A percentile compares a stretch with the other conserved stretches of the same genome.
phyloP scores from a whole-genome alignment of 2,797 vertebrate species.

The Amniataba percoides region DNA sequence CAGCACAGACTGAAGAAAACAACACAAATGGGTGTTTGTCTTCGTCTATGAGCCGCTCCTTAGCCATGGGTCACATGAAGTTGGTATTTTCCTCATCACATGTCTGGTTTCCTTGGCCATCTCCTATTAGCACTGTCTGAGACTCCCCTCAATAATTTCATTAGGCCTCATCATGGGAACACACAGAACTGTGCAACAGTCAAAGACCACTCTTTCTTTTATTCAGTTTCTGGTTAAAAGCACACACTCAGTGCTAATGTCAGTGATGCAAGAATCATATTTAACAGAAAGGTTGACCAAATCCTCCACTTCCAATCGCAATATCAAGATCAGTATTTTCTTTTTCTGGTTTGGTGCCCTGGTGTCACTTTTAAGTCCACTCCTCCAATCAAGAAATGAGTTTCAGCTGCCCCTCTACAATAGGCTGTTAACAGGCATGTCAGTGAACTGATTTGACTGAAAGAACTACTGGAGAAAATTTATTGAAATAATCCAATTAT shows the following conservation, averaged over 20 bases:
- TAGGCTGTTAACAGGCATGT: neutral
- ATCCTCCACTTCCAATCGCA: neutral
- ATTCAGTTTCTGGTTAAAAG: constrained; percentile 26
- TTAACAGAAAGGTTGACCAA: neutral
- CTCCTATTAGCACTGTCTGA: constrained; percentile 59
- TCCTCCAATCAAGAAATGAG: constrained; percentile 45
- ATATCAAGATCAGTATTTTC: rapidly evolving
- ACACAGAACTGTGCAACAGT: constrained; percentile 18
- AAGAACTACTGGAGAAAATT: neutral
- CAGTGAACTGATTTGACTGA: neutral
- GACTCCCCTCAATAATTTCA: constrained; percentile 57
- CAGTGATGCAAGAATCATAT: neutral
- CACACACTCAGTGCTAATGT: neutral
- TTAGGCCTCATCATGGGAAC: constrained; percentile 49
- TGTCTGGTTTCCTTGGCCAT: constrained; percentile 73
- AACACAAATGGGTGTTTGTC: constrained; percentile 82
- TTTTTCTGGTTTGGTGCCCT: neutral
- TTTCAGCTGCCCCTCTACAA: constrained; percentile 45
- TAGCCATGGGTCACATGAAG: constrained; percentile 87
- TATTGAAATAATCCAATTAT: neutral
- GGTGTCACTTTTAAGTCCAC: constrained; percentile 37
- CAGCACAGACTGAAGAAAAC: constrained; percentile 59
- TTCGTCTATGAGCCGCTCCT: constrained; percentile 69
- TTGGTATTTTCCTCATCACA: constrained; percentile 83
- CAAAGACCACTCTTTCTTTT: constrained; percentile 32